phyloP scores from a whole-genome alignment of 2,113 vertebrate genomes.

The Pitta sordida region DNA sequence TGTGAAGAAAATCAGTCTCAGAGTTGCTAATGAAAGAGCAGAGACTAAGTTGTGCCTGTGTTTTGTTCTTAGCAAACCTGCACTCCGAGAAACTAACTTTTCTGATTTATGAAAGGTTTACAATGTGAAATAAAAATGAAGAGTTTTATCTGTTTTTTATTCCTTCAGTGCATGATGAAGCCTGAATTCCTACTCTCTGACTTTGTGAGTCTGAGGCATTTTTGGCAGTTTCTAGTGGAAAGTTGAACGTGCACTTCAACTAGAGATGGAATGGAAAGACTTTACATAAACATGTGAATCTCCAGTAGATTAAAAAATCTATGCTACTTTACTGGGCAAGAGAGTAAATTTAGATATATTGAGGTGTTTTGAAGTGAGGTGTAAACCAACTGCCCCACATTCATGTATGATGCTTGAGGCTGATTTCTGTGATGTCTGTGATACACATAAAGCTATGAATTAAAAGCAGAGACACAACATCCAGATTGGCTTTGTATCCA shows the following conservation, averaged over 20 bases:
- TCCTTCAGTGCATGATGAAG: neutral
- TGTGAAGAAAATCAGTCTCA: neutral
- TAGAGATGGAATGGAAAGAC: slow-evolving; percentile 36
- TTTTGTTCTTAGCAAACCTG: neutral
- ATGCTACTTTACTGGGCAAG: neutral
- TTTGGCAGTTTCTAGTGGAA: slow-evolving; percentile 68
- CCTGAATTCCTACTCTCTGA: slow-evolving; percentile 53
- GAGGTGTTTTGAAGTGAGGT: neutral
- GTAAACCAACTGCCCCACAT: neutral
- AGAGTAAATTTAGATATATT: neutral
- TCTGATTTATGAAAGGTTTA: neutral
- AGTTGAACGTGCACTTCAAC: slow-evolving; percentile 49
- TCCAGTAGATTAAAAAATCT: slow-evolving; percentile 1
- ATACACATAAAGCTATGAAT: neutral
- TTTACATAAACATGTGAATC: slow-evolving; percentile 54
- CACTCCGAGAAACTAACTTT: neutral
- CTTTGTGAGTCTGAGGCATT: slow-evolving; percentile 38
- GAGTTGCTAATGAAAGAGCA: neutral
- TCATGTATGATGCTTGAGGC: neutral
- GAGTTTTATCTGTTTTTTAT: neutral
- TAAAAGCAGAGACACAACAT: neutral
- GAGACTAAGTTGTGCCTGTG: neutral
- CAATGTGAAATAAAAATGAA: neutral
- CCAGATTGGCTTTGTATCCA: neutral
- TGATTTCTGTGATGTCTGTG: neutral